phyloP scores from a whole-genome alignment of 2,888 invertebrate species.

The Malthinus seriepunctatus region DNA sequence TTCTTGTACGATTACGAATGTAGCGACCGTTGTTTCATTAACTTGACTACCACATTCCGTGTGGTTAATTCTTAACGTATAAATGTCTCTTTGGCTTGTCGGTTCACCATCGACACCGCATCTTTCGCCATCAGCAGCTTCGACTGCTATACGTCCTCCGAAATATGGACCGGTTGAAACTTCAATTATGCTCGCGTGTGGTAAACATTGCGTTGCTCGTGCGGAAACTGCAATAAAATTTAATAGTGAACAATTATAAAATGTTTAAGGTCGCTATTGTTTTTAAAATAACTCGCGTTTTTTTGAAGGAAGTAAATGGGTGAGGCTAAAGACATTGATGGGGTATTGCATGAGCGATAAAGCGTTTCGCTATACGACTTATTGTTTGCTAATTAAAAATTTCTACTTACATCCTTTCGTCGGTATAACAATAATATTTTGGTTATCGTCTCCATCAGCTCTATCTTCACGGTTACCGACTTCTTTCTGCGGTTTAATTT shows the following conservation, averaged over 20 bases:
- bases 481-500: constrained; percentile 66
- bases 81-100: constrained; percentile 71
- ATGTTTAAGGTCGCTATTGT: too few species aligned
- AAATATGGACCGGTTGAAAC: constrained; percentile 83
- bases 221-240: constrained; percentile 69
- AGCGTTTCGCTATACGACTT: background rate
- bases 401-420: constrained; percentile 80
- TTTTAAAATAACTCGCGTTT: too few species aligned
- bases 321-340: too few species aligned
- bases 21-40: constrained; percentile 79
- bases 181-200: constrained; percentile 80
- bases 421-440: constrained; percentile 73
- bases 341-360: too few species aligned
- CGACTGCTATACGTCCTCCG: constrained; percentile 76
- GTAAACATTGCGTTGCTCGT: constrained; percentile 76
- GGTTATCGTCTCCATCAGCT: constrained; percentile 55
- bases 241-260: background rate
- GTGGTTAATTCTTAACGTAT: constrained; percentile 74
- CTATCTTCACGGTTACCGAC: constrained; percentile 50
- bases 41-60: constrained; percentile 73
- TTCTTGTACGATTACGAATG: constrained; percentile 82
- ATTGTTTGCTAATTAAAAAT: constrained; percentile 5
- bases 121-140: constrained; percentile 70
- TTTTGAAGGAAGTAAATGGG: too few species aligned
- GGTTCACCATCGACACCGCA: constrained; percentile 78